Base-by-base conservation (phyloP, 1,140 invertebrate genomes). In the Holcopasites calliopsidis region DNA sequence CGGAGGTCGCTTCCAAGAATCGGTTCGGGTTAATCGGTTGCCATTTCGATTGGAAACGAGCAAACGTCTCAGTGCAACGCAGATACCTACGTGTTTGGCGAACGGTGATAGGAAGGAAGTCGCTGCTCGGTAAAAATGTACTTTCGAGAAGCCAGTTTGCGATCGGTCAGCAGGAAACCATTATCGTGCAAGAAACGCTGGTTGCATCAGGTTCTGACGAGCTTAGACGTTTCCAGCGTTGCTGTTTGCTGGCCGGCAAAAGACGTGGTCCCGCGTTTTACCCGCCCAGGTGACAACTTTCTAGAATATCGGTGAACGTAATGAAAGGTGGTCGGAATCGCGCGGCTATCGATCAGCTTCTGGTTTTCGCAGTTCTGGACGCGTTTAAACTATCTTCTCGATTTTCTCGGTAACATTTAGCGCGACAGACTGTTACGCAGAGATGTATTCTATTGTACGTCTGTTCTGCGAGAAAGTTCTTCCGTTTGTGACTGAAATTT, bases 231-330 rank as follows among this genome's bases (percentile, higher is more conserved):
- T 68, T 28, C 31, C 42, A 55, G 3, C 40, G 52, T 68, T 52
- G 38, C 73, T 28, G 62, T 44, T 35, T 16, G 38, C 8, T 52
- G 57, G 61, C 23, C 33, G 44, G 73, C 44, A 44, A 23, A 50
- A 26, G 33, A 13, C 3, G 35, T n/a, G 31, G 1, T 31, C 26
- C 21, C 40, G 60, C 44, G 40, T 49, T 77, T 62, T 55, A 54
- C 13, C 33, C 44, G 31, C 21, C 31, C 57, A 57, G 60, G 35
- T 54, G 64, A 68, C 64, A 69, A 83, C 69, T 78, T 77, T 81
- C 75, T 74, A 52, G 42, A 38, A 80, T 71, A 57, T 69, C 60
- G 61, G 65, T 49, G 61, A 82, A 81, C 64, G 69, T 33, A 82
- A 77, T 69, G 50, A 64, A 82, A 77, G 66, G 66, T 31, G 64